A percentile compares a stretch with the other conserved stretches of the same genome.
phyloP scores from a whole-genome alignment of 1,140 invertebrate species.

The Popillia japonica region DNA sequence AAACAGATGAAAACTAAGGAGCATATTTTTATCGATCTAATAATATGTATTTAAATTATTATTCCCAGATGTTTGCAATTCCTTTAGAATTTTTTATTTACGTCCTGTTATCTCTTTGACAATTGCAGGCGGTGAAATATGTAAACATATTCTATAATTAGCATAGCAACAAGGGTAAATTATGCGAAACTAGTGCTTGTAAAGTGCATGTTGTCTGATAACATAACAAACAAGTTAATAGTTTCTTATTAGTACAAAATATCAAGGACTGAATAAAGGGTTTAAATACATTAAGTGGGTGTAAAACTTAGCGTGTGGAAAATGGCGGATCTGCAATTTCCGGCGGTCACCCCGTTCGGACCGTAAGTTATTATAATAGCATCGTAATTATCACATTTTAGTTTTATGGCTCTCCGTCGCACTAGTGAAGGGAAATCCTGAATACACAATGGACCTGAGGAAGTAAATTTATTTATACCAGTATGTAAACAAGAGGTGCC shows the following conservation, averaged over 20 bases:
- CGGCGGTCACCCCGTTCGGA: neutral
- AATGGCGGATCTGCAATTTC: constrained; percentile 4
- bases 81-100: too few relatives aligned
- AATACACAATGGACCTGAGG: constrained; percentile 4
- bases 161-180: too few relatives aligned
- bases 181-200: too few relatives aligned
- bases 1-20: too few relatives aligned
- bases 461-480: constrained; percentile 34
- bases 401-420: constrained; percentile 22
- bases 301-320: neutral
- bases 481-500: constrained; percentile 24
- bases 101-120: too few relatives aligned
- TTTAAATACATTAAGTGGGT: neutral
- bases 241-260: neutral
- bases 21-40: too few relatives aligned
- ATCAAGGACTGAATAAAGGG: neutral
- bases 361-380: constrained; percentile 32
- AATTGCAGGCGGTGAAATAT: too few relatives aligned
- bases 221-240: constrained; percentile 1
- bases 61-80: too few relatives aligned
- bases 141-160: too few relatives aligned
- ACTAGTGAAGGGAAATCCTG: constrained; percentile 27
- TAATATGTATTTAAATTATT: too few relatives aligned
- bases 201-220: neutral
- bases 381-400: constrained; percentile 34